phyloP scores from a whole-genome alignment of 2,888 invertebrate species.

The Slavum lentiscoides region DNA sequence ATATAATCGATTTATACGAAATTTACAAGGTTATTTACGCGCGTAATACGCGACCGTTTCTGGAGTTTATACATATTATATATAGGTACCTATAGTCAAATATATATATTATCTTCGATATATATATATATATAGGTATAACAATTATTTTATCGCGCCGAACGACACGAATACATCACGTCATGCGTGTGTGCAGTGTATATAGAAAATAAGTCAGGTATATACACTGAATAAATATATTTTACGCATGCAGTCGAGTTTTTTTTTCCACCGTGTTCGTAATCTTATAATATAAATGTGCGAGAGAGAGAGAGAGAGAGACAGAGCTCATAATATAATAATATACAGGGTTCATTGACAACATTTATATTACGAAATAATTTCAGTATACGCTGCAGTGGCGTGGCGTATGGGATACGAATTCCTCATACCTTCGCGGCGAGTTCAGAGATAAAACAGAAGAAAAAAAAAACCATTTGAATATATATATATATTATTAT shows the following conservation, averaged over 20 bases:
- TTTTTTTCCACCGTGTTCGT: neutral
- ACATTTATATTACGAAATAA: conserved; percentile 34
- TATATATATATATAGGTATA: too few relatives aligned
- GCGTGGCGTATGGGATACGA: conserved; percentile 11
- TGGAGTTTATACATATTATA: neutral
- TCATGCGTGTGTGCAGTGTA: neutral
- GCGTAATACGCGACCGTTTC: neutral
- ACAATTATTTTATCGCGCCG: conserved; percentile 1
- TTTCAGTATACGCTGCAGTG: neutral
- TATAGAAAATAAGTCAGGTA: neutral
- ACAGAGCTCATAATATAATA: too few relatives aligned
- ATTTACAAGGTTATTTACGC: neutral
- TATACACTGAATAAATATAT: too few relatives aligned
- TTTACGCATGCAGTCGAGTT: neutral
- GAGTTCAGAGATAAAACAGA: neutral
- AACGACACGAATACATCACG: neutral
- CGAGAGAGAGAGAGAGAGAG: too few relatives aligned
- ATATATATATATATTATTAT: too few relatives aligned
- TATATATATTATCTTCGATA: conserved; percentile 12
- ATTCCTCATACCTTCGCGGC: conserved; percentile 20
- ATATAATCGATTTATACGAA: too few relatives aligned
- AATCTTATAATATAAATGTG: conserved; percentile 11
- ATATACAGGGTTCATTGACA: conserved; percentile 39
- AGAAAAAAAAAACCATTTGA: conserved; percentile 18
- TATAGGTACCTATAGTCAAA: neutral